These are phyloP conservation scores for Xestia rhomboidea DNA, from an alignment of 2,888 invertebrate genomes.

Conservation along the genomic window DNA sequence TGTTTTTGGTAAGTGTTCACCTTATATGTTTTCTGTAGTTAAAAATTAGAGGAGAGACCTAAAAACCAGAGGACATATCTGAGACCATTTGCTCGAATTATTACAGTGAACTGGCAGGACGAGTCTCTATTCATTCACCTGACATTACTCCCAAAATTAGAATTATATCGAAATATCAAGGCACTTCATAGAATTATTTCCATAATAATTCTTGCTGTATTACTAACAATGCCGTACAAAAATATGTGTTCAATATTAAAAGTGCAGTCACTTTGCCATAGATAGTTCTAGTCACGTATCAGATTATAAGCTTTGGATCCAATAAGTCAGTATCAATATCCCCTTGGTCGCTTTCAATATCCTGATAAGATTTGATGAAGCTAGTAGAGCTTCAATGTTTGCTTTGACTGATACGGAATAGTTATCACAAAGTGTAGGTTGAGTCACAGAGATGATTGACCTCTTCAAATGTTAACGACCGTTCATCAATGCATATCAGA, in stretches of 20 bases:
- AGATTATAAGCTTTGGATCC: slow-evolving; percentile 18
- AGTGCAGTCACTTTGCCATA: slow-evolving; percentile 7
- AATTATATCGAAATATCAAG: neutral
- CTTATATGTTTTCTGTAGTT: neutral
- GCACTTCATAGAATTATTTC: neutral
- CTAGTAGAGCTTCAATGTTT: slow-evolving; percentile 40
- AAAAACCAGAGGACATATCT: neutral
- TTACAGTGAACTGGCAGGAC: neutral
- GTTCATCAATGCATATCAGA: slow-evolving; percentile 1
- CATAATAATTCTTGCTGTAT: neutral
- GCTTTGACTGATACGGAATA: slow-evolving; percentile 33
- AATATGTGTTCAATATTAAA: neutral
- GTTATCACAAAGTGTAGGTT: slow-evolving; percentile 30
- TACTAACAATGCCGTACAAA: neutral
- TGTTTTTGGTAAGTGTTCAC: slow-evolving; percentile 92
- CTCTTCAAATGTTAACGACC: neutral
- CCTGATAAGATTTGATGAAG: slow-evolving; percentile 36
- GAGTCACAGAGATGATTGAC: slow-evolving; percentile 30
- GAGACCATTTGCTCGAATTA: neutral
- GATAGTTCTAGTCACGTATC: slow-evolving; percentile 12
- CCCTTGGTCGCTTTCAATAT: neutral
- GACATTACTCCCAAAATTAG: neutral
- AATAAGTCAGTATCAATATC: slow-evolving; percentile 25
- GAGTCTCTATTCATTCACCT: neutral
- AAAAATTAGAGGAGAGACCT: no score